These are phyloP conservation scores for Danio jaintianensis DNA, from an alignment of 2,797 vertebrate species.

Conservation along the genomic window DNA sequence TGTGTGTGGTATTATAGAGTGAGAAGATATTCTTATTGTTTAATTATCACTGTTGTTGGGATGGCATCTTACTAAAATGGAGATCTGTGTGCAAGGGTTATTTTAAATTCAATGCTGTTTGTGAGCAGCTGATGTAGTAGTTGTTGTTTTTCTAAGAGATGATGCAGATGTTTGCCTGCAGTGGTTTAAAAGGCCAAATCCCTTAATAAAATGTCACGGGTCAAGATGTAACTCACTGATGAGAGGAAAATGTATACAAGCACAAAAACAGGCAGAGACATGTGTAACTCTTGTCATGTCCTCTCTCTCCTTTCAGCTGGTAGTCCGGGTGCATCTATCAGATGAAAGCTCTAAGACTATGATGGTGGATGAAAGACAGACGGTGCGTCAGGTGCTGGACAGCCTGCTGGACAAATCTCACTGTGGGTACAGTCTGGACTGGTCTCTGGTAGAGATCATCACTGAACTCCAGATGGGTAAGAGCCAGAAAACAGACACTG, in stretches of 20 bases:
- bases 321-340: slow-evolving; percentile 96
- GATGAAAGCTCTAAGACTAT: slow-evolving; percentile 99
- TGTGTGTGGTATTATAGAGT: not conserved
- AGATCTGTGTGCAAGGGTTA: not conserved
- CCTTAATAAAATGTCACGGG: not conserved
- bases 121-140: slow-evolving; percentile 7
- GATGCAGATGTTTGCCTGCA: not conserved
- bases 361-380: slow-evolving; percentile 99
- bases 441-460: slow-evolving; percentile 95
- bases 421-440: slow-evolving; percentile 95
- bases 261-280: not conserved
- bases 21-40: not conserved
- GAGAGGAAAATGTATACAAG: not conserved
- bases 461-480: slow-evolving; percentile 96
- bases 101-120: slow-evolving; percentile 36
- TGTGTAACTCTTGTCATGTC: slow-evolving; percentile 49
- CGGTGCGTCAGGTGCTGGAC: slow-evolving; percentile 96
- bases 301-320: slow-evolving; percentile 79
- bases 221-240: not conserved
- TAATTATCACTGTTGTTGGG: not conserved
- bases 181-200: slow-evolving; percentile 10
- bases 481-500: slow-evolving; percentile 55
- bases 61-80: not conserved
- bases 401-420: slow-evolving; percentile 97
- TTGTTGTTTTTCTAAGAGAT: slow-evolving; percentile 5